Conservation (phyloP, 2,797 vertebrate species). For the Bucorvus abyssinicus region DNA sequence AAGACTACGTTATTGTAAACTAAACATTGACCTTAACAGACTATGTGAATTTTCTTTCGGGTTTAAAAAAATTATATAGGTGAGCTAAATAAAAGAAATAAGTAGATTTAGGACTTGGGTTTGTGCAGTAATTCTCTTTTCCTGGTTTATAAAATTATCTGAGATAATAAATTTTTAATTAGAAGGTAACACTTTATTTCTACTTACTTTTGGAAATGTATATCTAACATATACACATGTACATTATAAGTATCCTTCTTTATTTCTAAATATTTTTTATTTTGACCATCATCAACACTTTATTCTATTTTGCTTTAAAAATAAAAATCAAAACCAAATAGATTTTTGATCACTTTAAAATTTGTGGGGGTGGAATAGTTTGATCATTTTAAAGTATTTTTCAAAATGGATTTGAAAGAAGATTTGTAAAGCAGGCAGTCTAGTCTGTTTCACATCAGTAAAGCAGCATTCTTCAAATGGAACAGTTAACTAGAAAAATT, state of each 20-base stretch:
- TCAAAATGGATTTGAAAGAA: neutral
- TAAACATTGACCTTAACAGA: neutral
- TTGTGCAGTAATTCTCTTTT: neutral
- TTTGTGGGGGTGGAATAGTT: neutral
- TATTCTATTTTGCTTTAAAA: neutral
- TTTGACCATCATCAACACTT: neutral
- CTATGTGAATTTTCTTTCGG: neutral
- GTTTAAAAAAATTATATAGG: neutral
- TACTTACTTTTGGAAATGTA: neutral
- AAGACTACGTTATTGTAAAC: neutral
- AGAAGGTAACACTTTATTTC: neutral
- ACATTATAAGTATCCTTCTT: neutral
- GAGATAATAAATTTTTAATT: neutral
- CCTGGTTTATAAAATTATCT: neutral
- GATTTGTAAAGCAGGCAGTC: neutral
- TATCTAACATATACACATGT: neutral
- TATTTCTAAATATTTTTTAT: neutral
- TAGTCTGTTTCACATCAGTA: neutral
- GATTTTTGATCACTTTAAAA: neutral
- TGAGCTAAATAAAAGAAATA: neutral
- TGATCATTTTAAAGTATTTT: neutral
- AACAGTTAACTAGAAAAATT: neutral
- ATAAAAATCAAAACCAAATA: neutral
- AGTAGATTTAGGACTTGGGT: neutral
- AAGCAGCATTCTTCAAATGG: neutral